Conservation (phyloP, 2,113 vertebrate species). For the Psettodes erumei region DNA sequence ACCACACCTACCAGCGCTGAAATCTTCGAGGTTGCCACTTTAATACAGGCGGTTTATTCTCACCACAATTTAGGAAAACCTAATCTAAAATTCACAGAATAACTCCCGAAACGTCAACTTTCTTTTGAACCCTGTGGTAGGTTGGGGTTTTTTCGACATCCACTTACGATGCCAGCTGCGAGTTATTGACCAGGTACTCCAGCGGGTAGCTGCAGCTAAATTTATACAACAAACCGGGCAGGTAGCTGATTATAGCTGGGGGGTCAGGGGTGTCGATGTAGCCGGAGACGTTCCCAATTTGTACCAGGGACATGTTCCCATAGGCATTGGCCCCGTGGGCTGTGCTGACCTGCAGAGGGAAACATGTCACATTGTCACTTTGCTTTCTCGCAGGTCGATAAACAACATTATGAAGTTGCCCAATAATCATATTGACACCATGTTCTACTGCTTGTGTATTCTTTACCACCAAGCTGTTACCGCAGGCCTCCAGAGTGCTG, state of each 20-base stretch:
- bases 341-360: conserved; percentile 88
- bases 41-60: not conserved
- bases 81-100: not conserved
- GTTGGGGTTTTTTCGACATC: not conserved
- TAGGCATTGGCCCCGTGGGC: conserved; percentile 89
- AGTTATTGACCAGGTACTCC: conserved; percentile 98
- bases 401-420: conserved; percentile 17
- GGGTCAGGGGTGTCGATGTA: conserved; percentile 97
- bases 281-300: conserved; percentile 96
- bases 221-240: conserved; percentile 95
- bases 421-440: conserved; percentile 22
- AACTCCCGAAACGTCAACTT: conserved; percentile 17
- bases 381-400: conserved; percentile 4
- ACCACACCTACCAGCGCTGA: no score
- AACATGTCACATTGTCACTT: conserved; percentile 24
- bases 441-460: not conserved
- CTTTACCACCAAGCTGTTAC: conserved; percentile 93
- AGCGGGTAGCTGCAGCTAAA: conserved; percentile 98
- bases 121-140: not conserved
- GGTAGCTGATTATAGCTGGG: conserved; percentile 95
- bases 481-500: conserved; percentile 94
- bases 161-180: conserved; percentile 97
- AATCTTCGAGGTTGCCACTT: no score
- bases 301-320: conserved; percentile 92
- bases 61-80: conserved; percentile 6